These are phyloP conservation scores for Myodes glareolus DNA, from an alignment of 2,113 vertebrate genomes.

Conservation along the genomic window DNA sequence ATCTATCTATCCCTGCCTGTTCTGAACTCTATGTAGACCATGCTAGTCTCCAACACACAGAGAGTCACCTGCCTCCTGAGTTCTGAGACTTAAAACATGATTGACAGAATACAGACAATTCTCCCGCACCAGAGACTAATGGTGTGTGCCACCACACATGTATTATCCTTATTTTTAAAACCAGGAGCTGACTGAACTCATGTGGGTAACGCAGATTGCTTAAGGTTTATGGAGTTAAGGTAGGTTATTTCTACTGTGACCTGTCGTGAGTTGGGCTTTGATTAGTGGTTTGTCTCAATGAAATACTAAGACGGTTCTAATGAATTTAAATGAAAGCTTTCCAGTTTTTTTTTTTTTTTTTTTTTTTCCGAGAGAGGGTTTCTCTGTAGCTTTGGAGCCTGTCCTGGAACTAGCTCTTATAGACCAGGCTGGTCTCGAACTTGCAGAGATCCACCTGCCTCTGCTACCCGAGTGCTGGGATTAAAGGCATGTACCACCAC, in stretches of 20 bases:
- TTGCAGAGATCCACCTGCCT: too few species aligned
- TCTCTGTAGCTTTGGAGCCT: too few species aligned
- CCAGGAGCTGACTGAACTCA: background rate
- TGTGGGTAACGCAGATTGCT: slow-evolving; percentile 15
- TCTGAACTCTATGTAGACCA: background rate
- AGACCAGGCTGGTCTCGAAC: too few species aligned
- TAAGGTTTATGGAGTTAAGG: background rate
- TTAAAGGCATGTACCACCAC: too few species aligned
- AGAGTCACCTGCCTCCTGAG: background rate
- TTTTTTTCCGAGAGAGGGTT: too few species aligned
- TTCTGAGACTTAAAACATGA: background rate
- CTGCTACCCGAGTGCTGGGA: too few species aligned
- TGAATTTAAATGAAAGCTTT: slow-evolving; percentile 1
- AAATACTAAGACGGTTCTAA: slow-evolving; percentile 20
- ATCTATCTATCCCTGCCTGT: background rate
- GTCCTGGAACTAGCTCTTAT: too few species aligned
- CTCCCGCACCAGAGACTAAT: too few species aligned
- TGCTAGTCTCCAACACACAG: background rate
- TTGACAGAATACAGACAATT: too few species aligned
- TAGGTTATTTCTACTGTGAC: background rate
- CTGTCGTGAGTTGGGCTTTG: background rate
- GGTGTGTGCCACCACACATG: background rate
- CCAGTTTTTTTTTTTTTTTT: background rate
- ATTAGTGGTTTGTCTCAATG: slow-evolving; percentile 31
- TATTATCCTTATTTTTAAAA: background rate